Evolutionary conservation across 1,140 invertebrate genomes (phyloP).

Genomic region (Armadillidium nasatum): DNA sequence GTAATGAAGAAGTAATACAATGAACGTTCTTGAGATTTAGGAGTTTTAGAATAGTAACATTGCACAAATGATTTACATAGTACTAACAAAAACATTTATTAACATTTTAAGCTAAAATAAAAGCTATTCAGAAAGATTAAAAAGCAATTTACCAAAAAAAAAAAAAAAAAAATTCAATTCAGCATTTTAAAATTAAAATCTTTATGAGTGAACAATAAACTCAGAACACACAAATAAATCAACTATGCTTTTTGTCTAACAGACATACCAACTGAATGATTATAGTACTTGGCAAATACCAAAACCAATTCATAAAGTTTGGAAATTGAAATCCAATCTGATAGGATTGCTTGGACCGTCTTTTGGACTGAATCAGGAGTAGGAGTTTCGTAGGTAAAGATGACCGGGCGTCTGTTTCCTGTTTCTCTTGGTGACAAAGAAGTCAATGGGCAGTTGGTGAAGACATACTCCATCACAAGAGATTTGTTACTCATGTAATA

Average conservation of each 20-base stretch:
- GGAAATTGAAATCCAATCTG: constrained; percentile 86
- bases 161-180: no score
- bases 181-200: no score
- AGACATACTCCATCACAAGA: constrained; percentile 82
- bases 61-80: no score
- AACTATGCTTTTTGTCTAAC: no score
- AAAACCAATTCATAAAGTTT: constrained; percentile 78
- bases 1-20: neutral
- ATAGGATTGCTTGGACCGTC: constrained; percentile 68
- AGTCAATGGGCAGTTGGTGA: constrained; percentile 74
- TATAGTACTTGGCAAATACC: constrained; percentile 59
- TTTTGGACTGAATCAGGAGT: constrained; percentile 64
- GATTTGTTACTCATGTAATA: constrained; percentile 26
- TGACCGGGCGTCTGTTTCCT: constrained; percentile 73
- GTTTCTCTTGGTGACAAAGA: constrained; percentile 79
- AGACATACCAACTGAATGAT: constrained; percentile 57
- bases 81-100: no score
- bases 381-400: constrained; percentile 80
- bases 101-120: no score
- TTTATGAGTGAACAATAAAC: no score
- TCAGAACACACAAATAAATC: no score
- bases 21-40: constrained; percentile 49
- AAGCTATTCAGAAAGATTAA: no score
- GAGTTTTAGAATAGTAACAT: constrained; percentile 46
- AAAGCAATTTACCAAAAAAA: no score